Evolutionary conservation across 2,797 vertebrate genomes (phyloP).

Genomic region (Neosilurus mollespiculum): DNA sequence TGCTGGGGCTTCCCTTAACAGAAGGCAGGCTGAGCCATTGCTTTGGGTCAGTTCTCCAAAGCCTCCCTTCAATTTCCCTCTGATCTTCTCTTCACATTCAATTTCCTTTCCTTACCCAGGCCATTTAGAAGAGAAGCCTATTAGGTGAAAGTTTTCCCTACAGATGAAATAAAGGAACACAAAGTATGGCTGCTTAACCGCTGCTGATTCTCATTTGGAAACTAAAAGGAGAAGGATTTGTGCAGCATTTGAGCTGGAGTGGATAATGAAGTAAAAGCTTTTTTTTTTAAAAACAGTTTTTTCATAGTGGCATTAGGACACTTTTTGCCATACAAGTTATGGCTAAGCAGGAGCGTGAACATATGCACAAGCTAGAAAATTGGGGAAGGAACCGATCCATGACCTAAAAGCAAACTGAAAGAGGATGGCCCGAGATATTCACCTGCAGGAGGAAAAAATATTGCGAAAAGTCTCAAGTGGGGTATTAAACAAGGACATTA

Average conservation of each 20-base stretch:
- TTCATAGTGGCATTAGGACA: not conserved
- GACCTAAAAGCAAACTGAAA: conserved; percentile 38
- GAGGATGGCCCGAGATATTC: conserved; percentile 22
- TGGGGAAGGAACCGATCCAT: not conserved
- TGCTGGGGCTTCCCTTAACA: conserved; percentile 40
- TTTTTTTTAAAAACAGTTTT: not conserved
- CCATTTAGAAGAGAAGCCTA: conserved; percentile 2
- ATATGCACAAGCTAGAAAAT: not conserved
- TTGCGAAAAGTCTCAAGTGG: conserved; percentile 33
- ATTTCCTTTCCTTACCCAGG: not conserved
- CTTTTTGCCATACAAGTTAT: not conserved
- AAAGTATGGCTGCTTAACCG: conserved; percentile 19
- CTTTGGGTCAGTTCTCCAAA: conserved; percentile 42
- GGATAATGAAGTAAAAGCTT: conserved; percentile 8
- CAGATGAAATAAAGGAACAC: conserved; percentile 23
- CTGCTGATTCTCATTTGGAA: conserved; percentile 27
- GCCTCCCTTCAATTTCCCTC: conserved; percentile 14
- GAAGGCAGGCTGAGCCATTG: conserved; percentile 26
- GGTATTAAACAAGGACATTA: conserved; percentile 36
- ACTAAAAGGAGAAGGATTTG: conserved; percentile 31
- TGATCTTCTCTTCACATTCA: conserved; percentile 20
- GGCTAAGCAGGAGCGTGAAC: not conserved
- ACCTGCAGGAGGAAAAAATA: conserved; percentile 10
- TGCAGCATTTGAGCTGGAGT: conserved; percentile 16
- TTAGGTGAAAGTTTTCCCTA: conserved; percentile 25